A percentile compares a stretch with the other conserved stretches of the same genome.
phyloP scores from a whole-genome alignment of 2,797 vertebrate species.

The Coendou prehensilis region DNA sequence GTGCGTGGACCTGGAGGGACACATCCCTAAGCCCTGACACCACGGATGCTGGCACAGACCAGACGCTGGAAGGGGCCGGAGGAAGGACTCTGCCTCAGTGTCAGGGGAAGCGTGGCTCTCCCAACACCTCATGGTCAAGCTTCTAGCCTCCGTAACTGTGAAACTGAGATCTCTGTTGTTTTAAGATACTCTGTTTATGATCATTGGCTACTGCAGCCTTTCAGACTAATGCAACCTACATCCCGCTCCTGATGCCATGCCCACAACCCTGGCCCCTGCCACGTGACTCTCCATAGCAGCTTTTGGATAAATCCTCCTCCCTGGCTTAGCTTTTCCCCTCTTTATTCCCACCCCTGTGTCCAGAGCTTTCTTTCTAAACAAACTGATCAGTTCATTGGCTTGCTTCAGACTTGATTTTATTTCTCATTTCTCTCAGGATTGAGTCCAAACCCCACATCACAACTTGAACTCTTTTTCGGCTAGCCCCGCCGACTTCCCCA shows the following conservation, averaged over 20 bases:
- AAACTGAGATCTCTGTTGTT: background rate
- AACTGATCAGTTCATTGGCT: background rate
- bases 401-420: background rate
- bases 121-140: background rate
- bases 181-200: background rate
- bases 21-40: background rate
- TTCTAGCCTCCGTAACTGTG: background rate
- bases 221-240: background rate
- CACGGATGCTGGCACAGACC: background rate
- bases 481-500: background rate
- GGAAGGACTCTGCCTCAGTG: background rate
- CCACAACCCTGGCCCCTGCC: background rate
- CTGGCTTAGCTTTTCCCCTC: background rate
- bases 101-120: background rate
- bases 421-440: constrained; percentile 24
- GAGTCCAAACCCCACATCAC: background rate
- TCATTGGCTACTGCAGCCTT: background rate
- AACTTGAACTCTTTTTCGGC: background rate
- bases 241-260: background rate
- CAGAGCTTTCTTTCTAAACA: constrained; percentile 2
- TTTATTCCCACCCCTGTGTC: background rate
- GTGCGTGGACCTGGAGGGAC: rapidly evolving
- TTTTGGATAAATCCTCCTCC: background rate
- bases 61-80: background rate
- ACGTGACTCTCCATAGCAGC: background rate